Base-by-base conservation (phyloP, 2,888 invertebrate species). In the Elmis aenea region DNA sequence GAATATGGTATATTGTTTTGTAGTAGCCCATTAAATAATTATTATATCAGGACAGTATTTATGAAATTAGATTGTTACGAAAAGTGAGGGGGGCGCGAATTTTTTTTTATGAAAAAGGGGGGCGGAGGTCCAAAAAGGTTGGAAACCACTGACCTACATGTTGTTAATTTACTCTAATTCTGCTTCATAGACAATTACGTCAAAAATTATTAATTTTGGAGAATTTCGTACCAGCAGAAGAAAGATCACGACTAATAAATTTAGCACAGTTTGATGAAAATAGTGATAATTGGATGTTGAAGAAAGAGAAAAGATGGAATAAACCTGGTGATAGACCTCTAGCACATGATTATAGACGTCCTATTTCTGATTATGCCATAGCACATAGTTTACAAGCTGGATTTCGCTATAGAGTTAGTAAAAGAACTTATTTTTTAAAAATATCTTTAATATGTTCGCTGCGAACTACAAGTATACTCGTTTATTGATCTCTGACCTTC, bases 191-290 rank as follows among this genome's bases (percentile, higher is more conserved):
- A 49, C 94, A 94, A 63, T 73, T 96, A 46, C 88, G 95, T 61
- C 78, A 95, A 38, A 86, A 90, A 66, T 85, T 83, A 59, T 74
- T 92, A 18, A 82, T 91, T 31, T 87, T 92, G 46, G 91, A 92
- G 61, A 89, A 89, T 66, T 93, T 93, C 68, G 85, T 93, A 57
- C 91, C 91, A 5, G 76, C 77, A 1, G 87, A 87, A 59, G 87
- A 88, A 39, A 83, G 85, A 57, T 77, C 77, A 24, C 80, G 84
- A 44, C 73, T 91, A 2, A 73, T 84, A 42, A 79, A 81, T 26
- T 73, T 86, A 49, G 79, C 87, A 8, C 72, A 77, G 31, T 89
- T 82, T 62, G 87, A 91, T 59, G 91, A 91, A 47, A 85, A 89
- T 51, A 80, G 83, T 41, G 88, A 90, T 55, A 76, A 77, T 33